phyloP scores from a whole-genome alignment of 1,140 invertebrate genomes.

The Schmidtea mediterranea region DNA sequence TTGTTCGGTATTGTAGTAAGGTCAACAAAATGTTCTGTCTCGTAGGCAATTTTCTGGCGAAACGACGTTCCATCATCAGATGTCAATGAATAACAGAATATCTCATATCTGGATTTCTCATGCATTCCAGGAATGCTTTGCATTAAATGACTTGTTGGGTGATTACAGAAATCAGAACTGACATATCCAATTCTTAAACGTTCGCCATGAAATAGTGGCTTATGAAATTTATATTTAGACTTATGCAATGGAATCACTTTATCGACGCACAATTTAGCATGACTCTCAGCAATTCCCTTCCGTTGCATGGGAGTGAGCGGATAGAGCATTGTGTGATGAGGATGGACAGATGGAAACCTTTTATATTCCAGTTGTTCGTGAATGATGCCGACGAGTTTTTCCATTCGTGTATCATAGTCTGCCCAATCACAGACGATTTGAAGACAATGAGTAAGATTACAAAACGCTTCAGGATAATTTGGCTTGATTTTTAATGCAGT shows the following conservation, averaged over 20 bases:
- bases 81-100: slow-evolving; percentile 66
- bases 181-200: slow-evolving; percentile 80
- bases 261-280: slow-evolving; percentile 83
- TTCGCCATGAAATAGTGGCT: slow-evolving; percentile 30
- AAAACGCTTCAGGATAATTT: slow-evolving; percentile 96
- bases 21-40: slow-evolving; percentile 84
- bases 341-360: slow-evolving; percentile 80
- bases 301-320: slow-evolving; percentile 76
- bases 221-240: slow-evolving; percentile 36
- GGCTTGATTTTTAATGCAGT: slow-evolving; percentile 84
- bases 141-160: slow-evolving; percentile 97
- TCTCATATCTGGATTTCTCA: slow-evolving; percentile 51
- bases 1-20: slow-evolving; percentile 66
- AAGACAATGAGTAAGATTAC: slow-evolving; percentile 80
- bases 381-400: slow-evolving; percentile 71
- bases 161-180: slow-evolving; percentile 95
- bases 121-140: slow-evolving; percentile 90
- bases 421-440: slow-evolving; percentile 91
- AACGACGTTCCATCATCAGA: slow-evolving; percentile 89
- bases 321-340: slow-evolving; percentile 98
- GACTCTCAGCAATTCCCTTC: slow-evolving; percentile 71
- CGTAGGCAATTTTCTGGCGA: slow-evolving; percentile 65
- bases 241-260: slow-evolving; percentile 36
- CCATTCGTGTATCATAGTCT: slow-evolving; percentile 79
- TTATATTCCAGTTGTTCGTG: slow-evolving; percentile 83